A percentile compares a stretch with the other conserved stretches of the same genome.
Evolutionary conservation across 2,888 invertebrate species (phyloP).

Genomic region (Ormyrus nitidulus): DNA sequence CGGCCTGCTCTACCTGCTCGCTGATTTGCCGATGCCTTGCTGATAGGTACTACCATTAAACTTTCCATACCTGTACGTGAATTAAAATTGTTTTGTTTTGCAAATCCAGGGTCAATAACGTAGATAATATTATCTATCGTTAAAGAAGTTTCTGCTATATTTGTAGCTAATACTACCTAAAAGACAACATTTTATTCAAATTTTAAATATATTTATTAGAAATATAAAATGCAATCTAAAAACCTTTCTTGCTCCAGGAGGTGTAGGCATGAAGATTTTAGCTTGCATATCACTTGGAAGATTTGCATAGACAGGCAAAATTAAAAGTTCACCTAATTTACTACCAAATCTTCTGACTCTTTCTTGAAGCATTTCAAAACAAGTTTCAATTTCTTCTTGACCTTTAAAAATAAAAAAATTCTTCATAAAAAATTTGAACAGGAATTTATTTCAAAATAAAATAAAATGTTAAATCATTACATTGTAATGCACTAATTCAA

Average conservation of each 20-base stretch:
- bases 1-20: conserved; percentile 93
- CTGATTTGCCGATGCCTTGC: conserved; percentile 98
- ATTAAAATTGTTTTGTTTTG: conserved; percentile 99
- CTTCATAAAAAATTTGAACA: background rate
- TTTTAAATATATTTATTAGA: background rate
- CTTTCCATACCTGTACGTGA: conserved; percentile 99
- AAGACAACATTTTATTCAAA: background rate
- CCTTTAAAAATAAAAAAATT: conserved; percentile 68
- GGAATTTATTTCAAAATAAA: conserved; percentile 2
- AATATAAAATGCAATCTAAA: background rate
- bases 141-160: conserved; percentile 98
- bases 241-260: conserved; percentile 93
- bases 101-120: conserved; percentile 99
- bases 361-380: conserved; percentile 92
- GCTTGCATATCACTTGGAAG: conserved; percentile 99
- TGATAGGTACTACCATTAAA: conserved; percentile 98
- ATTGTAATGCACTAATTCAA: background rate
- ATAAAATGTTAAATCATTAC: background rate
- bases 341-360: conserved; percentile 93
- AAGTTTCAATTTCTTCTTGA: conserved; percentile 93
- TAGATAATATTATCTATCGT: conserved; percentile 99
- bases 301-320: conserved; percentile 98
- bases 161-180: conserved; percentile 95
- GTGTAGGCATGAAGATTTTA: conserved; percentile 98
- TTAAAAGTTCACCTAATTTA: conserved; percentile 93